phyloP scores from a whole-genome alignment of 2,113 vertebrate species.

The Scomber colias region DNA sequence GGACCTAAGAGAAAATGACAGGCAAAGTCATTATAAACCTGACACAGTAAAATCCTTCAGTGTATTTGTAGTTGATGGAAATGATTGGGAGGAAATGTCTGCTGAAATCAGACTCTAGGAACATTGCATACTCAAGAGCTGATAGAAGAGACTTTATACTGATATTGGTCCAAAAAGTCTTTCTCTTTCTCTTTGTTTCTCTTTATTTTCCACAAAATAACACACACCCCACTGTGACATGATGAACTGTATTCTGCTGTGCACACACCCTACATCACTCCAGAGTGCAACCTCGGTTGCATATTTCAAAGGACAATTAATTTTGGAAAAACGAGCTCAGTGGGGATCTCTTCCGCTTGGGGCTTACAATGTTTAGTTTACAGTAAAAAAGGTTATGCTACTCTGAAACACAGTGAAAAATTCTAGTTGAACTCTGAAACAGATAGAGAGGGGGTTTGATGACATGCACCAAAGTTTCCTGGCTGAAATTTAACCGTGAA shows the following conservation, averaged over 20 bases:
- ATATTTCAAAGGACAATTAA: slow-evolving; percentile 35
- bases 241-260: slow-evolving; percentile 18
- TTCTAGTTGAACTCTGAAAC: background rate
- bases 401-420: slow-evolving; percentile 16
- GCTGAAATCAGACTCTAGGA: slow-evolving; percentile 32
- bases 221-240: background rate
- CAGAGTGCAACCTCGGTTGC: slow-evolving; percentile 22
- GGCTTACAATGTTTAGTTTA: background rate
- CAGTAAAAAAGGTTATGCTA: slow-evolving; percentile 10
- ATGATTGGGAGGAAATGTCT: slow-evolving; percentile 20
- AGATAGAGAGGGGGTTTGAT: no score
- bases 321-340: slow-evolving; percentile 27
- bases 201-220: slow-evolving; percentile 2
- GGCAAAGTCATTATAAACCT: slow-evolving; percentile 22
- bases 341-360: slow-evolving; percentile 26
- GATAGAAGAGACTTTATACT: slow-evolving; percentile 12
- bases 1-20: background rate
- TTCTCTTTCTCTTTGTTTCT: background rate
- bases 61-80: slow-evolving; percentile 21
- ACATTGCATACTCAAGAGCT: slow-evolving; percentile 15
- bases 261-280: slow-evolving; percentile 16
- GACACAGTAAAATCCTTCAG: background rate
- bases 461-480: no score
- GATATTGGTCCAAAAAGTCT: slow-evolving; percentile 1
- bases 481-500: no score